Conservation (phyloP, 92 coral and sea anemone species). For the Montipora capitata region DNA sequence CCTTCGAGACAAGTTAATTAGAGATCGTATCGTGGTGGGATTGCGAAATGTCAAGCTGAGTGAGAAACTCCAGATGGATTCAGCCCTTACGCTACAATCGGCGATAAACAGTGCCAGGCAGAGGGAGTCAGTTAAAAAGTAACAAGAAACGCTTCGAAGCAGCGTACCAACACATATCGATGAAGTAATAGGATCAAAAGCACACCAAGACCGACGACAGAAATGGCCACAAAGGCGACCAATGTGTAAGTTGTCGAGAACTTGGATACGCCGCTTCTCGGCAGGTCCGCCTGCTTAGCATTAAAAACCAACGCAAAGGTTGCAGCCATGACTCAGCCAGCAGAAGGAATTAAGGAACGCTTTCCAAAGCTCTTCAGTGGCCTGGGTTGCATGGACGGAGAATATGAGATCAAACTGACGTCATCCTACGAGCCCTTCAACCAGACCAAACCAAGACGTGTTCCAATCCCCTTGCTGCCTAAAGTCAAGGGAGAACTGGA, state of each 20-base stretch:
- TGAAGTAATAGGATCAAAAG: too few relatives aligned
- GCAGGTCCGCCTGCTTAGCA: constrained; percentile 41
- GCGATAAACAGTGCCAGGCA: too few relatives aligned
- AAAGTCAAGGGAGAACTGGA: constrained; percentile 69
- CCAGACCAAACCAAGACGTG: constrained; percentile 63
- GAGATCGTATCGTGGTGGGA: too few relatives aligned
- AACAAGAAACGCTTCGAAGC: too few relatives aligned
- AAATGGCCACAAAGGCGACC: too few relatives aligned
- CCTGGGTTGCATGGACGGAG: constrained; percentile 76
- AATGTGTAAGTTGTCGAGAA: constrained; percentile 43
- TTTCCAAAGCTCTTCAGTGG: constrained; percentile 72
- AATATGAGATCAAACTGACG: constrained; percentile 56
- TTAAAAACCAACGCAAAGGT: constrained; percentile 47
- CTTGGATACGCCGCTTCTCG: constrained; percentile 52
- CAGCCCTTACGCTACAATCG: too few relatives aligned
- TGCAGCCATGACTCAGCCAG: constrained; percentile 9
- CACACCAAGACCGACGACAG: too few relatives aligned
- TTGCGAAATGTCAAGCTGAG: too few relatives aligned
- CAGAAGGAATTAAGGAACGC: constrained; percentile 33
- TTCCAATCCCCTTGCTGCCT: constrained; percentile 68
- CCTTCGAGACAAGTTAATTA: too few relatives aligned
- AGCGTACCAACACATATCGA: too few relatives aligned
- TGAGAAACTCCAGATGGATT: too few relatives aligned
- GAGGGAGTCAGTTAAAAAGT: too few relatives aligned
- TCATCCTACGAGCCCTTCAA: constrained; percentile 51